Evolutionary conservation across 2,888 invertebrate genomes (phyloP).

Genomic region (Epistrophe grossulariae): DNA sequence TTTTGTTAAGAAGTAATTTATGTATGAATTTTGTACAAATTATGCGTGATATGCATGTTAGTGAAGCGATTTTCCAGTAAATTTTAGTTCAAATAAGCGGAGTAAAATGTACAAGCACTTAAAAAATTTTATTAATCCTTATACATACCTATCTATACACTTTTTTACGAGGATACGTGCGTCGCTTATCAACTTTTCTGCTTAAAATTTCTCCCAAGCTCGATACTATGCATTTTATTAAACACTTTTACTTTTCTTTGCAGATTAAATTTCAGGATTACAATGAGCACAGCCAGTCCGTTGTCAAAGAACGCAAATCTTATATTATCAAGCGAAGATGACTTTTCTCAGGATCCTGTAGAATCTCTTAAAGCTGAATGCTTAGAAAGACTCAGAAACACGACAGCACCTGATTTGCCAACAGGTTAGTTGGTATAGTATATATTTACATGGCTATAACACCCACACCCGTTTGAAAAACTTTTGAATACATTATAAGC

Average conservation of each 20-base stretch:
- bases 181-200: neutral
- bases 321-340: conserved; percentile 67
- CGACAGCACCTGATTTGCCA: conserved; percentile 76
- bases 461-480: neutral
- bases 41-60: too few species aligned
- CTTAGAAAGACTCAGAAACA: conserved; percentile 79
- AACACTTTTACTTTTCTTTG: neutral
- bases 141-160: too few species aligned
- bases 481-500: neutral
- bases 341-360: conserved; percentile 79
- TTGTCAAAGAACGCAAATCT: conserved; percentile 39
- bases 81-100: too few species aligned
- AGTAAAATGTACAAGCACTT: too few species aligned
- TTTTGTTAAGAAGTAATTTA: too few species aligned
- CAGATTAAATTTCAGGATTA: conserved; percentile 22
- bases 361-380: conserved; percentile 80
- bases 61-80: too few species aligned
- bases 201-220: neutral
- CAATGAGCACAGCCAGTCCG: conserved; percentile 65
- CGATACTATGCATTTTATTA: neutral
- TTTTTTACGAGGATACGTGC: too few species aligned
- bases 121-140: too few species aligned
- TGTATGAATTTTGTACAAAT: too few species aligned
- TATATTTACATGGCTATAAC: too few species aligned
- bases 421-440: conserved; percentile 77